Evolutionary conservation across 2,888 invertebrate species (phyloP).

Genomic region (Gastracanthus pulcherrimus): DNA sequence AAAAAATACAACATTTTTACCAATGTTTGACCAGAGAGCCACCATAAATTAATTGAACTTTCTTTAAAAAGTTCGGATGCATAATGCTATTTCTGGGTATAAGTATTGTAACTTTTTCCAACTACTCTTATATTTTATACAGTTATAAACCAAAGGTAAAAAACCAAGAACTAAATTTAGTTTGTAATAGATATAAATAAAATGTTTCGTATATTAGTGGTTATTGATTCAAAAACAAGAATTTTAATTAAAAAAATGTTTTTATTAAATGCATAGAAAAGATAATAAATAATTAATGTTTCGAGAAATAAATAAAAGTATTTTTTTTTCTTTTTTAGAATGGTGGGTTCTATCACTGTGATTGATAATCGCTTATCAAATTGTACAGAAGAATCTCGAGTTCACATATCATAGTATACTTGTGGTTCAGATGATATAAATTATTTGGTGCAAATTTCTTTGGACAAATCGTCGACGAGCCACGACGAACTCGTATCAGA

Average conservation of each 20-base stretch:
- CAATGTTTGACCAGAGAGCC: too few relatives aligned
- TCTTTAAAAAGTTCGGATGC: too few relatives aligned
- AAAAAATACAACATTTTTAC: too few relatives aligned
- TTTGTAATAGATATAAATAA: not conserved
- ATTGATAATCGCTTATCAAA: not conserved
- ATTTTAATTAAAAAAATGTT: slow-evolving; percentile 20
- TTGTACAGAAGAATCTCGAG: not conserved
- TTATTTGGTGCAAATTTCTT: slow-evolving; percentile 67
- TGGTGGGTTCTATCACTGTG: slow-evolving; percentile 6
- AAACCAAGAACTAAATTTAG: too few relatives aligned
- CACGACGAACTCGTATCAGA: not conserved
- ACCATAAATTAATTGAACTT: too few relatives aligned
- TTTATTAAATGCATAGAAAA: slow-evolving; percentile 68
- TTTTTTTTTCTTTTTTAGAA: slow-evolving; percentile 4
- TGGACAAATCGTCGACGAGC: slow-evolving; percentile 58
- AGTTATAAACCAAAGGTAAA: too few relatives aligned
- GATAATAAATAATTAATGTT: slow-evolving; percentile 69
- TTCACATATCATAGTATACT: not conserved
- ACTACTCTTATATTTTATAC: too few relatives aligned
- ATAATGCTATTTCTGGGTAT: too few relatives aligned
- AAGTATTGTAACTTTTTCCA: too few relatives aligned
- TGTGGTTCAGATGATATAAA: slow-evolving; percentile 9
- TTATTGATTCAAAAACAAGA: not conserved
- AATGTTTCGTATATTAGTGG: not conserved
- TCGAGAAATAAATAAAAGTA: slow-evolving; percentile 66